Evolutionary conservation across 1,140 invertebrate species (phyloP).

Genomic region (Tetranychus urticae): DNA sequence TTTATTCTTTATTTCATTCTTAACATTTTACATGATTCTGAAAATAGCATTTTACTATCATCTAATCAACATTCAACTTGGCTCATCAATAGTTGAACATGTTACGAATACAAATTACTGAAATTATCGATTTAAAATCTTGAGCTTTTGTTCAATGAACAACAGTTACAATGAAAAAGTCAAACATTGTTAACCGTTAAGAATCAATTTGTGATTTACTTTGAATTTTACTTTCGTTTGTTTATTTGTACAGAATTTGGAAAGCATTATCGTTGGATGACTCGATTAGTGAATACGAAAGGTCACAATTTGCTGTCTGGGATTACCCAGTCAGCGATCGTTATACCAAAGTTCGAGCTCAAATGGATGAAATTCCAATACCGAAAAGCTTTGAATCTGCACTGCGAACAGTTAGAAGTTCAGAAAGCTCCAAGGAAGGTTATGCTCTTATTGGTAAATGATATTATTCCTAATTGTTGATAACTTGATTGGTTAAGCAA

Average conservation of each 20-base stretch:
- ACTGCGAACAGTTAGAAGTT: background rate
- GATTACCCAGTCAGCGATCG: conserved; percentile 94
- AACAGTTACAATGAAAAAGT: no score
- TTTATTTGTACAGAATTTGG: conserved; percentile 37
- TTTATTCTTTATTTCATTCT: no score
- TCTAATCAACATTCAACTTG: no score
- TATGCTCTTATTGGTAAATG: background rate
- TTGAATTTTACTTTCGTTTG: background rate
- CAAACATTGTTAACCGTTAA: no score
- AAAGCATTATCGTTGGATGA: conserved; percentile 91
- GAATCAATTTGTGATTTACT: no score
- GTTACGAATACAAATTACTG: no score
- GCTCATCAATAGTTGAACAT: no score
- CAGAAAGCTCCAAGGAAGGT: background rate
- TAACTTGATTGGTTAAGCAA: background rate
- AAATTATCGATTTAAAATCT: no score
- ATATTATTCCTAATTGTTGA: background rate
- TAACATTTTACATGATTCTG: no score
- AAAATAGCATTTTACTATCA: no score
- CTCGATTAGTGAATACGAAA: conserved; percentile 56
- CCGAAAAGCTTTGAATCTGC: conserved; percentile 23
- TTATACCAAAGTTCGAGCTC: conserved; percentile 93
- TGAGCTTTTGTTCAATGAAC: no score
- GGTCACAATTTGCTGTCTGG: conserved; percentile 85
- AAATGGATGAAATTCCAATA: conserved; percentile 68